Evolutionary conservation across 2,888 invertebrate genomes (phyloP), one percentile per base, ranked within the genome.

Genomic region (Macropis europaea): DNA sequence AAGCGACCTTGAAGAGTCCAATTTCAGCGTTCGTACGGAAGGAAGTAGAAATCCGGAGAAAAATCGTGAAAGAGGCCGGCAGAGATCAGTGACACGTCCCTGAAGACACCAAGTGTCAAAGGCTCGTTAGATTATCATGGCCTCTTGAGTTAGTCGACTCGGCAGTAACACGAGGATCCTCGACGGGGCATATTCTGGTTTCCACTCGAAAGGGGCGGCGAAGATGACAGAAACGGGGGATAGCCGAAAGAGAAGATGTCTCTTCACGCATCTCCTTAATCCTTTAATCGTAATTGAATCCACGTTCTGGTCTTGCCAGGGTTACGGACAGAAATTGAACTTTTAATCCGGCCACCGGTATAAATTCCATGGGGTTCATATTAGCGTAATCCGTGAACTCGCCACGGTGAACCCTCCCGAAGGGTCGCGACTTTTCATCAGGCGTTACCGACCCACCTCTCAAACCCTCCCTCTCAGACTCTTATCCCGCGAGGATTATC

Each of bases 321-420:
- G 36, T 38, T 15, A 26, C 56, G 66, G 40, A 56, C 53, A 67
- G 75, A 75, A 76, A 78, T 78, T 62, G 78, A 76, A 70, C 74
- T 76, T 81, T 75, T 73, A 75, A 77, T 69, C 70, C 66, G 24
- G 38, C 59, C n/a, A 6, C 53, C n/a, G 43, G 60, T 72, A 74
- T 54, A 69, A 73, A 73, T 73, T 74, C 54, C 48, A 70, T 9
- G 61, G 59, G 47, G 56, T 73, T 73, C 62, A 75, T 80, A 80
- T 80, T 80, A 77, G 69, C 79, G 68, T 80, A 80, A 79, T 79
- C 77, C 77, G 42, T 40, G 71, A 70, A 77, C 68, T 62, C 66
- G 61, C 62, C 57, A 48, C 45, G 60, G 26, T 32, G 54, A 59
- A 34, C 30, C 57, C 26, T 34, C 6, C 13, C 32, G 47, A 63